Conservation (phyloP, 1,140 invertebrate species). For the Frieseomelitta varia region DNA sequence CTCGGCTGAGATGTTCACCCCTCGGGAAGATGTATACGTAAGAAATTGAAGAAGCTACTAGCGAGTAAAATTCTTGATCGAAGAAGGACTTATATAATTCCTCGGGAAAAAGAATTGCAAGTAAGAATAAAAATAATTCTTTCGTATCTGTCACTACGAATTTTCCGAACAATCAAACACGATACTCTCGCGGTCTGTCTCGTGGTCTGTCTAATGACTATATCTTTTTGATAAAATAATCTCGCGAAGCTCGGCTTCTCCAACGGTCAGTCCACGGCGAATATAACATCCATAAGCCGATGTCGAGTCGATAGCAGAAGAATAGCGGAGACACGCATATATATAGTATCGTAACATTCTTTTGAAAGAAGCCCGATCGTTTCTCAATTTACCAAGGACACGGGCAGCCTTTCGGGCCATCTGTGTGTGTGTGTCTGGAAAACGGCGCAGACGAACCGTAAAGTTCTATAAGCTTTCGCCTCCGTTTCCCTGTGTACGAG, state of each 20-base stretch:
- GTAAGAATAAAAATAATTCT: background rate
- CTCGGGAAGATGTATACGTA: too few relatives aligned
- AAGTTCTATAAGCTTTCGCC: slow-evolving; percentile 44
- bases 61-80: too few relatives aligned
- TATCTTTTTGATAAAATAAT: slow-evolving; percentile 2
- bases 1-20: too few relatives aligned
- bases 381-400: slow-evolving; percentile 53
- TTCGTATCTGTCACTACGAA: background rate
- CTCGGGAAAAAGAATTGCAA: too few relatives aligned
- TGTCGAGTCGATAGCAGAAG: slow-evolving; percentile 28
- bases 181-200: too few relatives aligned
- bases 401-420: slow-evolving; percentile 20
- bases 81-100: too few relatives aligned
- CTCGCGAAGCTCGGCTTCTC: background rate
- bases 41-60: too few relatives aligned
- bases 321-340: background rate
- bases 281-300: slow-evolving; percentile 27
- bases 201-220: too few relatives aligned
- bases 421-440: slow-evolving; percentile 16
- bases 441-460: slow-evolving; percentile 31
- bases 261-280: background rate
- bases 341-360: slow-evolving; percentile 18
- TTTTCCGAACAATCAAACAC: background rate
- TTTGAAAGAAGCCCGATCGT: slow-evolving; percentile 3
- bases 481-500: background rate